Base-by-base conservation (phyloP, 2,113 vertebrate species). In the Scomber colias region DNA sequence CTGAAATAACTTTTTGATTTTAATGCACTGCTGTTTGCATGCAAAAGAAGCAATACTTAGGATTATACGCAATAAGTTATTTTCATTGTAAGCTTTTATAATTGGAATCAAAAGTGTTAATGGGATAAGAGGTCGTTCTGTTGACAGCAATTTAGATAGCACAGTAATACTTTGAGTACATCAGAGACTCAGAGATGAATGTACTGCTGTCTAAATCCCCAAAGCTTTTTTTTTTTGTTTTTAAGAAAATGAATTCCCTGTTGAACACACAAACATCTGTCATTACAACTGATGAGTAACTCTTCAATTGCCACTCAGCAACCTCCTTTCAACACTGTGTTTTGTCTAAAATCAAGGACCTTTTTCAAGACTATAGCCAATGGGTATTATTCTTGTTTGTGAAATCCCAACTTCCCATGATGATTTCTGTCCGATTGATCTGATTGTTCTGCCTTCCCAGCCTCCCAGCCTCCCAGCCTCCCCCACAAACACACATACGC, bases 231-330 rank as follows among this genome's bases (percentile, higher is more conserved):
- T 21, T 21, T 40, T 30, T 24, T 13, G 35, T 65, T 55, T 8
- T 51, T 2, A 10, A 56, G 24, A 21, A 71, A 72, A 65, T 62
- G 2, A 75, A 69, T 56, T 71, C 30, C 49, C 19, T 72, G 73
- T 62, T 75, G 14, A 44, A 65, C n/a, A 71, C 14, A 6, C 16
- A 31, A 31, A 50, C 27, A 72, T 66, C 56, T 70, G 35, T 77
- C 61, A 78, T 12, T 60, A 61, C 65, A 71, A 54, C 51, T 44
- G 54, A 66, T 77, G 77, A 81, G 45, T 21, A 51, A 72, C 13
- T 56, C 67, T 77, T 78, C 56, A 68, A 64, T 15, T 57, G 49
- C 30, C 35, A 10, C 46, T 65, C n/a, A 54, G 68, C 51, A 11
- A 27, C 24, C 3, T 30, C 4, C 21, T 71, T 45, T 46, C 4